Evolutionary conservation across 2,113 vertebrate species (phyloP).

Genomic region (Panthera uncia): DNA sequence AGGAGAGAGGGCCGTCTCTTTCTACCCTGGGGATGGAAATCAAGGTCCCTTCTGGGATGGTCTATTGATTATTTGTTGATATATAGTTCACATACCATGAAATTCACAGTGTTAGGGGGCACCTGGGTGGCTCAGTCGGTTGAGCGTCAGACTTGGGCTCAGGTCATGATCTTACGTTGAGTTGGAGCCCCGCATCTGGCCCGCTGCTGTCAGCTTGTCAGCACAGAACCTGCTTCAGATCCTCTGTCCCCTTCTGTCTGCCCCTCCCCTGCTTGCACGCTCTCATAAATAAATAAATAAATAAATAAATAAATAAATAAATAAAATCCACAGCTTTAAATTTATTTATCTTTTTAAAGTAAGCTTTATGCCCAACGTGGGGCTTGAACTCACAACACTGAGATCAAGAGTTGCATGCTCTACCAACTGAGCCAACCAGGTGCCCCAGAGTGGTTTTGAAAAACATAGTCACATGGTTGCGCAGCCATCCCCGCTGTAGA

Average conservation of each 20-base stretch:
- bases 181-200: no score
- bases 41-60: background rate
- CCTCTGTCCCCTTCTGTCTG: no score
- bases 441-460: background rate
- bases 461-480: background rate
- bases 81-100: background rate
- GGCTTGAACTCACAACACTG: background rate
- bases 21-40: background rate
- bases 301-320: no score
- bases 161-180: no score
- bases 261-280: no score
- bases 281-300: no score
- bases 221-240: no score
- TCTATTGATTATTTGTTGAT: background rate
- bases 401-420: background rate
- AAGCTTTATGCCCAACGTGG: background rate
- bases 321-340: no score
- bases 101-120: background rate
- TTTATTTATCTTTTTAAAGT: background rate
- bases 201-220: no score
- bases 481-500: background rate
- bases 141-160: no score
- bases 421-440: background rate
- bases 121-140: no score
- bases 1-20: background rate